Evolutionary conservation across 1,140 invertebrate species (phyloP), one percentile per base, ranked within the genome.

Genomic region (Halotydeus destructor): DNA sequence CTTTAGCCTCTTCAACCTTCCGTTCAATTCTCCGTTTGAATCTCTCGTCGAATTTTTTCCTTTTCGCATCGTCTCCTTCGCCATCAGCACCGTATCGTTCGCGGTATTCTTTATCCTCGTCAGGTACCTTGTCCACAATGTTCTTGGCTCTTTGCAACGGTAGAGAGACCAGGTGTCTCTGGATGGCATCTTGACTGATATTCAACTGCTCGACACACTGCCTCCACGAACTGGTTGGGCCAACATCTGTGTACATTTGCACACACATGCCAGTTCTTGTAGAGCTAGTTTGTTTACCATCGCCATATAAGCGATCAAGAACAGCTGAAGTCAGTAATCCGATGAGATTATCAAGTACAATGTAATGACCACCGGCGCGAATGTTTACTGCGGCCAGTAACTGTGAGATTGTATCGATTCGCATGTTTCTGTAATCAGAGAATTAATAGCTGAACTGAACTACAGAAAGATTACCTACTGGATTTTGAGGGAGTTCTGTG

Each of bases 351-450:
- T 94, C 86, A 55, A 88, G 84, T 0, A 94, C 58, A 36, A 88
- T 59, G 58, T 80, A 80, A 34, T 69, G 72, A 2, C 79, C 77
- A 50, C 75, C 69, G 3, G 70, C 69, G 52, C 73, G 72, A 1
- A 93, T 65, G 56, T 89, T 84, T 3, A 72, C 69, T 50, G 75
- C 73, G 0, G 74, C 74, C 22, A 88, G 63, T 26, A 93, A 73
- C 60, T 91, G 85, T 5, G 80, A 75, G 14, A 96, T 59, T 5
- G 79, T 75, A 53, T 94, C 88, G 47, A 77, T 69, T 39, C 86
- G 65, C 31, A 96, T 62, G 47, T 65, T 60, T 34, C 64, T 67
- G n/a, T n/a, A n/a, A 53, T 18, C 45, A 37, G 50, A 35, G 41
- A 44, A 43, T 22, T 3, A 33, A 18, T 3, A 44, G 26, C 14